Evolutionary conservation across 2,888 invertebrate species (phyloP).

Genomic region (Creontiades dilutus): DNA sequence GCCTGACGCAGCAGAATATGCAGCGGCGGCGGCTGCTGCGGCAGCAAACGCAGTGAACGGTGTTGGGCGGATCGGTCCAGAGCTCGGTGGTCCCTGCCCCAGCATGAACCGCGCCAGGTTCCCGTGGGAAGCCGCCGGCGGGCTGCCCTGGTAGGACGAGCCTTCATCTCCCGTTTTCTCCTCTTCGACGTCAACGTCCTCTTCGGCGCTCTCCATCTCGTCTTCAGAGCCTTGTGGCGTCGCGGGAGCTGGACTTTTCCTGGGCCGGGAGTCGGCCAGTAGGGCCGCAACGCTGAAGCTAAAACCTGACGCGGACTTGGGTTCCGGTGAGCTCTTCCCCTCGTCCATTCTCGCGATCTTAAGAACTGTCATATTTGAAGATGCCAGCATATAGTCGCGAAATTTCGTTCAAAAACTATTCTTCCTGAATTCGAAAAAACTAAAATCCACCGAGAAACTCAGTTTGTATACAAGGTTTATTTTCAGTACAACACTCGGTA

Average conservation of each 20-base stretch:
- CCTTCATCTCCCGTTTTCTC: conserved; percentile 77
- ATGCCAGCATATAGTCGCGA: conserved; percentile 76
- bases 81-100: conserved; percentile 79
- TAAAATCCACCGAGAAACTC: background rate
- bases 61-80: conserved; percentile 86
- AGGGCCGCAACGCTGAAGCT: conserved; percentile 93
- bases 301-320: conserved; percentile 77
- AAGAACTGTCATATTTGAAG: conserved; percentile 76
- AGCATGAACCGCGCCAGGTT: conserved; percentile 77
- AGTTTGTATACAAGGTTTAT: background rate
- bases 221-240: conserved; percentile 79
- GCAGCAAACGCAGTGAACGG: conserved; percentile 87
- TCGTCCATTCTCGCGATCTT: conserved; percentile 76
- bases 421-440: conserved; percentile 25
- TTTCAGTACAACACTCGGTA: conserved; percentile 43
- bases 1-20: conserved; percentile 78
- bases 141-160: conserved; percentile 49
- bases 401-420: conserved; percentile 64
- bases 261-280: conserved; percentile 86
- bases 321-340: conserved; percentile 72
- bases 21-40: conserved; percentile 83
- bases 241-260: conserved; percentile 76
- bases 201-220: conserved; percentile 78
- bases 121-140: conserved; percentile 79
- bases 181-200: conserved; percentile 84